Evolutionary conservation across 2,888 invertebrate species (phyloP).

Genomic region (Eulithis prunata): DNA sequence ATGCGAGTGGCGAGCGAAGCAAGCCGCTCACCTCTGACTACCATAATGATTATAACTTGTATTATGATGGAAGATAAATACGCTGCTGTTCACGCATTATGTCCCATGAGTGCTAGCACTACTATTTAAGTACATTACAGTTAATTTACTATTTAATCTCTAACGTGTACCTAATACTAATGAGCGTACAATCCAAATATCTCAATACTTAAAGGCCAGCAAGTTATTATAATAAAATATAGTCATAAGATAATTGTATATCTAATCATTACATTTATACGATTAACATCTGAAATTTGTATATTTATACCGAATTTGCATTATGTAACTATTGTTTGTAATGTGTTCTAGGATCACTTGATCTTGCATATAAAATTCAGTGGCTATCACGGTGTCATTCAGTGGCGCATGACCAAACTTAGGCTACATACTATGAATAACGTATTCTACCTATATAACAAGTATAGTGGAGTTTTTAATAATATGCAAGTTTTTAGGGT

Average conservation of each 20-base stretch:
- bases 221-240: conserved; percentile 47
- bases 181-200: conserved; percentile 53
- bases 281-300: conserved; percentile 51
- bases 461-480: too few species aligned
- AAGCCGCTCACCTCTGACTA: neutral
- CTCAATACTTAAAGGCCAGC: conserved; percentile 64
- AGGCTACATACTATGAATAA: neutral
- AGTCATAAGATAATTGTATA: conserved; percentile 26
- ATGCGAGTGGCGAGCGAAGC: neutral
- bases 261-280: conserved; percentile 35
- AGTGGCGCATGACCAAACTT: conserved; percentile 1
- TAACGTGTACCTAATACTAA: conserved; percentile 15
- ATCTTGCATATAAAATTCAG: conserved; percentile 19
- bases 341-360: conserved; percentile 16
- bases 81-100: neutral
- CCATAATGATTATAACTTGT: neutral
- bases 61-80: neutral
- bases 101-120: conserved; percentile 24
- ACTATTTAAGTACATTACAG: conserved; percentile 33
- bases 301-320: conserved; percentile 55
- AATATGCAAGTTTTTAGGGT: too few species aligned
- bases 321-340: conserved; percentile 14
- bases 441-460: too few species aligned
- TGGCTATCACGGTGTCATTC: conserved; percentile 16
- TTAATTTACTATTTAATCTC: conserved; percentile 32